Base-by-base conservation (phyloP, 2,888 invertebrate genomes). In the Microctonus brassicae region DNA sequence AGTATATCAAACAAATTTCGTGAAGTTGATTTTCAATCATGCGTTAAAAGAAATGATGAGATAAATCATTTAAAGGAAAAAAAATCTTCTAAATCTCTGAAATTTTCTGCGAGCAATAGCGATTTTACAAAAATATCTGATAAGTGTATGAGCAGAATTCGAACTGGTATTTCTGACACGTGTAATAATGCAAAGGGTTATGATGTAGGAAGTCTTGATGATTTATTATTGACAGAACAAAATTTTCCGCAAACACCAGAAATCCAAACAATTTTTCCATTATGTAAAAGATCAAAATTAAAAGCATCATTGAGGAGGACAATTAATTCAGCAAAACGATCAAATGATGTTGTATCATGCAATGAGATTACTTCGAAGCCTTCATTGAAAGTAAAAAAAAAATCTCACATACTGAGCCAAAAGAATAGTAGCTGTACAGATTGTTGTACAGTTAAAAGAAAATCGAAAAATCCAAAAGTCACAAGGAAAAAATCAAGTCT, bases 241-340 rank as follows among this genome's bases (percentile, higher is more conserved):
- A 17, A 20, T 2, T 17, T 13, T 20, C 17, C 26, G 4, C 9
- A 13, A n/a, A 61, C 67, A 9, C 62, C 66, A 26, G 61, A 71
- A 22, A 71, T 71, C 5, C 39, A 62, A 42, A 71, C 66, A 33
- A 61, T 71, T n/a, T 71, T 71, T 61, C 65, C 71, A 17, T 39
- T 67, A 17, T 33, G 34, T 3, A 2, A 24, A 13, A 34, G 20
- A 36, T 60, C 47, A 1, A 60, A 47, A 39, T 20, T n/a, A 26
- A 10, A 29, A 34, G 39, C 0, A 22, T 26, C 55, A 62, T 20
- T 36, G 4, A 72, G 58, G 20, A 69, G 64, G 58, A 64, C 72
- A 13, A 60, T 63, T 22, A 24, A 52, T 26, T 72, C 68, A 4
- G 26, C 24, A 26, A 64, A 36, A 60, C 10, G 13, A 7, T 53